A percentile compares a stretch with the other conserved stretches of the same genome.
These are phyloP conservation scores for Leptodirus hochenwartii DNA, from an alignment of 2,888 invertebrate genomes.

Conservation along the genomic window DNA sequence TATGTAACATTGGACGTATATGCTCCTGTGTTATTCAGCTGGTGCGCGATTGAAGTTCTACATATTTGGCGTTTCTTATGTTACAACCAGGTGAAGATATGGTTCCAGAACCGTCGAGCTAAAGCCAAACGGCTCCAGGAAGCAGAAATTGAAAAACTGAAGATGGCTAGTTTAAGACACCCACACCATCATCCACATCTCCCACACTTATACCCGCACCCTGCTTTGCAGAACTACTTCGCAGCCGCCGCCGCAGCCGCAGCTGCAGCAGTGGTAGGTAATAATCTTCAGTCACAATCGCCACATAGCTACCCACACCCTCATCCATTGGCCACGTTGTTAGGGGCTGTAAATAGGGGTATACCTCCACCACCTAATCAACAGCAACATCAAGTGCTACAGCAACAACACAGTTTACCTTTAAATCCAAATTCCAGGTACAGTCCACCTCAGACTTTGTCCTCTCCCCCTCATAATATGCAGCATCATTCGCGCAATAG, in stretches of 20 bases:
- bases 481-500: no score
- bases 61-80: no score
- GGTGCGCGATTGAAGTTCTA: no score
- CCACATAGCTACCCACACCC: no score
- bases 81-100: constrained; percentile 48
- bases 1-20: no score
- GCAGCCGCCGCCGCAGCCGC: constrained; percentile 28
- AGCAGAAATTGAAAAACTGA: constrained; percentile 79
- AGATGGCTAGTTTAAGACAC: constrained; percentile 51
- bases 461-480: no score
- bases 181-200: constrained; percentile 40
- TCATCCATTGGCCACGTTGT: constrained; percentile 34
- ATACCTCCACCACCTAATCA: constrained; percentile 24
- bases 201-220: constrained; percentile 37
- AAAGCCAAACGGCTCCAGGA: constrained; percentile 95
- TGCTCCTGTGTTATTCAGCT: no score
- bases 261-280: no score
- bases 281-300: no score
- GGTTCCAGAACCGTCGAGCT: constrained; percentile 66
- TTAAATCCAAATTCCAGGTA: no score
- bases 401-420: no score
- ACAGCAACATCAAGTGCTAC: constrained; percentile 25
- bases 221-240: constrained; percentile 44
- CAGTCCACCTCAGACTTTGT: no score
- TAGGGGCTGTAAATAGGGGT: constrained; percentile 20